Evolutionary conservation across 2,797 vertebrate species (phyloP).

Genomic region (Molossus alvarezi): DNA sequence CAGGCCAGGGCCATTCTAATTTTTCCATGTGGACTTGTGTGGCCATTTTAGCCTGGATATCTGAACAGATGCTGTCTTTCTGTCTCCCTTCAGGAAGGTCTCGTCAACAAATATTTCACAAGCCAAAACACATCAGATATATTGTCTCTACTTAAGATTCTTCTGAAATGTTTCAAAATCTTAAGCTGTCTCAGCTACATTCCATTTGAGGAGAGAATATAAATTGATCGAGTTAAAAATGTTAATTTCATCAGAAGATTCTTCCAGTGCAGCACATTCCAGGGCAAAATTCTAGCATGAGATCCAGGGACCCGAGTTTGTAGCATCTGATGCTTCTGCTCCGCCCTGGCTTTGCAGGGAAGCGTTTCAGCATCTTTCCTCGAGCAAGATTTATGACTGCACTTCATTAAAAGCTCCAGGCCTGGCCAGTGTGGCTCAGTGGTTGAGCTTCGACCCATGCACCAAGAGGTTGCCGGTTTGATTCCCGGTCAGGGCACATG

Average conservation of each 20-base stretch:
- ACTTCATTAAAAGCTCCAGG: not conserved
- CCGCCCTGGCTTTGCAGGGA: fast-evolving
- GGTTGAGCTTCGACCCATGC: no score
- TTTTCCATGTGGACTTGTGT: fast-evolving
- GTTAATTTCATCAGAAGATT: not conserved
- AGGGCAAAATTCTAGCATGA: fast-evolving
- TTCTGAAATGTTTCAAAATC: slow-evolving; percentile 49
- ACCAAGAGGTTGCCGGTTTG: no score
- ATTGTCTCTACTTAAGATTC: not conserved
- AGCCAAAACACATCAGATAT: not conserved
- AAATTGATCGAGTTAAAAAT: slow-evolving; percentile 44
- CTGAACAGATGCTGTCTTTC: not conserved
- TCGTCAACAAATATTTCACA: not conserved
- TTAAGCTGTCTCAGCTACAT: slow-evolving; percentile 7
- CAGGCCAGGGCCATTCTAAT: no score
- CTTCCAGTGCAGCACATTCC: slow-evolving; percentile 8
- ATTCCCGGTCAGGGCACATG: no score
- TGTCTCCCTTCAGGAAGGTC: not conserved
- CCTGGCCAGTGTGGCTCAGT: no score
- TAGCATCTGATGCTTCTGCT: fast-evolving
- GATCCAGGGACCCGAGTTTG: fast-evolving
- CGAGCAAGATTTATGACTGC: not conserved
- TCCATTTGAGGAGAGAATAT: slow-evolving; percentile 36
- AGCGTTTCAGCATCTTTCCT: fast-evolving
- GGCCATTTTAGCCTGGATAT: not conserved